Evolutionary conservation across 2,888 invertebrate species (phyloP), one percentile per base, ranked within the genome.

Genomic region (Anaspis maculata): DNA sequence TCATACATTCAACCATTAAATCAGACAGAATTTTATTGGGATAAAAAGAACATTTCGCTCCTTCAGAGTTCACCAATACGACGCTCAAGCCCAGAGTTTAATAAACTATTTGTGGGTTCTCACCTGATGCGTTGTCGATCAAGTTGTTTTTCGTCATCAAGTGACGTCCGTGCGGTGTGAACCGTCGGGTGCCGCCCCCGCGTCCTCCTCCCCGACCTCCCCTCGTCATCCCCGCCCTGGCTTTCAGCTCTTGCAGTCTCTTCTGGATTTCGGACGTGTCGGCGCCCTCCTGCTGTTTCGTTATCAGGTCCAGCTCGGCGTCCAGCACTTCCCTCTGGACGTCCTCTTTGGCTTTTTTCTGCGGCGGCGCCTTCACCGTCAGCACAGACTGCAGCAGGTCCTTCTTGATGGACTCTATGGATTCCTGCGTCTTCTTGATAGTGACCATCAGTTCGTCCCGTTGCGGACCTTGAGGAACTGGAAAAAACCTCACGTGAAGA

Each of bases 251-350:
- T 4, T 75, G 71, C 15, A 90, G 73, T 54, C 77, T 81, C 59
- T 81, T 83, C 49, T 83, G 77, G 28, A 92, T 68, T 45, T 85
- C 87, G 0, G 83, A 74, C 1, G 89, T 87, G 48, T 94, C 92
- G 33, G 81, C 85, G 0, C 92, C 92, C 56, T 83, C 83, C 63
- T 80, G 87, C 55, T 91, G 88, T 48, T 88, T 88, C 1, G 84
- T 86, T 52, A 91, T 87, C 44, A 94, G 69, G 59, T 95, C 94
- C 54, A 94, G 63, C 58, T 95, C 94, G 1, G 89, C 85, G 57
- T 94, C 94, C 6, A 94, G 69, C 30, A 94, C 78, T 56, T 92
- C 91, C 54, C 86, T 87, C 59, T 90, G 86, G 1, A 86, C 79
- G 53, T 87, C 86, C 54, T 86, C 85, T 44, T 82, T 76, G 1